Evolutionary conservation across 1,140 invertebrate genomes (phyloP).

Genomic region (Meteorus sp.): DNA sequence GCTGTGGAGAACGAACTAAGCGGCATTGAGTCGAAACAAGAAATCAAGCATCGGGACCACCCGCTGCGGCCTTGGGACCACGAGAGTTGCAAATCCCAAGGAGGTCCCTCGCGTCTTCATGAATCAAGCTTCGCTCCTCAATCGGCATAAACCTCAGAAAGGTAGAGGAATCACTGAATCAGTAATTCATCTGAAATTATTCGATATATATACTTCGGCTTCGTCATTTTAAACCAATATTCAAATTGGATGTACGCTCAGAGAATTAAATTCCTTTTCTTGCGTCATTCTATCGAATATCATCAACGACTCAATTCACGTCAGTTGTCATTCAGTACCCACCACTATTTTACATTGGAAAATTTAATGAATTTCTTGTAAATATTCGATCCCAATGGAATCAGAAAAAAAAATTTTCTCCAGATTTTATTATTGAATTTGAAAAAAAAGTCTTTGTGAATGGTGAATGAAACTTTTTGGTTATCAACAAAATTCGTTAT

Average conservation of each 20-base stretch:
- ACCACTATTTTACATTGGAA: too few relatives aligned
- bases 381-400: too few relatives aligned
- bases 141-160: slow-evolving; percentile 56
- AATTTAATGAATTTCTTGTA: too few relatives aligned
- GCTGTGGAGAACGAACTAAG: neutral
- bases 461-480: too few relatives aligned
- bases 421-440: too few relatives aligned
- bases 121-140: slow-evolving; percentile 57
- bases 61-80: slow-evolving; percentile 53
- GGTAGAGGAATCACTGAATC: slow-evolving; percentile 26
- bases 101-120: slow-evolving; percentile 59
- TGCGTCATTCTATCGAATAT: too few relatives aligned
- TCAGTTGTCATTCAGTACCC: too few relatives aligned
- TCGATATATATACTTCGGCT: neutral
- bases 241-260: neutral
- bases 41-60: slow-evolving; percentile 59
- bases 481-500: too few relatives aligned
- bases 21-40: slow-evolving; percentile 49
- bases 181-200: slow-evolving; percentile 27
- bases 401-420: too few relatives aligned
- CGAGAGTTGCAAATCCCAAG: slow-evolving; percentile 53
- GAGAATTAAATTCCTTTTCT: neutral
- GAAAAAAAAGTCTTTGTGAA: too few relatives aligned
- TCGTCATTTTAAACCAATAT: slow-evolving; percentile 1
- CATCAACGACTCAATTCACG: too few relatives aligned